phyloP scores from a whole-genome alignment of 1,140 invertebrate genomes.

The Danaus melanippus region DNA sequence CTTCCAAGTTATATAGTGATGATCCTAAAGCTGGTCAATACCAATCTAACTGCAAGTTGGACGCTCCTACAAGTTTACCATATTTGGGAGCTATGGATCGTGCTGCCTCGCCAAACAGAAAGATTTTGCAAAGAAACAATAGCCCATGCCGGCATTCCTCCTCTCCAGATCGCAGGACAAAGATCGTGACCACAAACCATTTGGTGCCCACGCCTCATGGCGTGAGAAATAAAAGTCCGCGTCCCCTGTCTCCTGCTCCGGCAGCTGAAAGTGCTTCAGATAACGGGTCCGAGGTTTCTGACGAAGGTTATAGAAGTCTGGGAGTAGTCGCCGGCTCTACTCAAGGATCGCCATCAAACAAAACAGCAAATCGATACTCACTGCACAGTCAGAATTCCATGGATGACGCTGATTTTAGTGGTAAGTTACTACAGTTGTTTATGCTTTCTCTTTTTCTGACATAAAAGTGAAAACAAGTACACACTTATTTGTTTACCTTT shows the following conservation, averaged over 20 bases:
- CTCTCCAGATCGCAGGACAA: constrained; percentile 56
- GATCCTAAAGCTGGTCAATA: constrained; percentile 44
- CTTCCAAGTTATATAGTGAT: constrained; percentile 40
- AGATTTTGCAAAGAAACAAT: constrained; percentile 45
- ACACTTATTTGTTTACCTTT: no score
- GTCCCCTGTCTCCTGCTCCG: constrained; percentile 56
- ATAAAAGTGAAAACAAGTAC: no score
- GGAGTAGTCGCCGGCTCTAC: constrained; percentile 75
- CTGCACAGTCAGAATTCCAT: constrained; percentile 78
- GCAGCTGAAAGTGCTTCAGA: constrained; percentile 78
- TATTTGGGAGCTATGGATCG: constrained; percentile 55
- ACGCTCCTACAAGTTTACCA: constrained; percentile 51
- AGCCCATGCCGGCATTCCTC: constrained; percentile 63
- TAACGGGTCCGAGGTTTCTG: constrained; percentile 88
- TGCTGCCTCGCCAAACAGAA: constrained; percentile 45
- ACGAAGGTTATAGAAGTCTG: constrained; percentile 88
- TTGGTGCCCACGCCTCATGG: constrained; percentile 54
- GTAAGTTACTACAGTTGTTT: constrained; percentile 52
- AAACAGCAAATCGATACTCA: constrained; percentile 74
- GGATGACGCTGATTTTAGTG: constrained; percentile 78
- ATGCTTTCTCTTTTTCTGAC: no score
- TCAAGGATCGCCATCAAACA: constrained; percentile 59
- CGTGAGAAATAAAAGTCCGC: constrained; percentile 54
- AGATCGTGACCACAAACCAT: constrained; percentile 52
- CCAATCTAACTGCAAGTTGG: constrained; percentile 43